Percentiles rank a stretch among this genome's conserved stretches.
phyloP scores from a whole-genome alignment of 1,140 invertebrate genomes.

The Macrocentrus cingulum region DNA sequence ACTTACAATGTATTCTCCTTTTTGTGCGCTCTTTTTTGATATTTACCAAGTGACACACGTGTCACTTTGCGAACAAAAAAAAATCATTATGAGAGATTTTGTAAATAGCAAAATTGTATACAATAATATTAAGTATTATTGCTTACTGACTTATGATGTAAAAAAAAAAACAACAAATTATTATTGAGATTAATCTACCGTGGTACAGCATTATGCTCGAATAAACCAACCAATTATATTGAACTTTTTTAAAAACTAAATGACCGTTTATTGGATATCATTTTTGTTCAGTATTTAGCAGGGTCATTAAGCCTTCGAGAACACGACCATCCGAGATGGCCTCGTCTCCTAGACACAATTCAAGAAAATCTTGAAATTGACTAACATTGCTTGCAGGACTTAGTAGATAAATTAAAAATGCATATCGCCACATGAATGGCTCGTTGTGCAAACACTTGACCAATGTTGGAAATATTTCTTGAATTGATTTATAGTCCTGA shows the following conservation, averaged over 20 bases:
- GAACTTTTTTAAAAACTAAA: neutral
- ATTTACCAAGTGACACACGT: slow-evolving; percentile 2
- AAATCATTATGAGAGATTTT: slow-evolving; percentile 20
- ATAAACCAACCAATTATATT: neutral
- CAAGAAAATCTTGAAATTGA: slow-evolving; percentile 22
- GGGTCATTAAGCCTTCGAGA: slow-evolving; percentile 14
- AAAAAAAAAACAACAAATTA: too few species aligned
- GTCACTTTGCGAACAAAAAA: neutral
- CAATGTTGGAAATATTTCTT: slow-evolving; percentile 15
- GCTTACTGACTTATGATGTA: neutral
- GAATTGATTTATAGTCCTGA: slow-evolving; percentile 16
- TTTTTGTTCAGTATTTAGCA: neutral
- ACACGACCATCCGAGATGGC: neutral
- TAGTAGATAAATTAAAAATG: slow-evolving; percentile 10
- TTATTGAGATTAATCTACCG: neutral
- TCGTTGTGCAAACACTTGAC: slow-evolving; percentile 12
- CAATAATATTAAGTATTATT: slow-evolving; percentile 4
- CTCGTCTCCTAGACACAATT: slow-evolving; percentile 18
- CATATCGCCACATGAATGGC: slow-evolving; percentile 21
- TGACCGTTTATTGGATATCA: neutral
- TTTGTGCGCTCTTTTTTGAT: too few species aligned
- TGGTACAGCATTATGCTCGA: neutral
- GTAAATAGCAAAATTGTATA: slow-evolving; percentile 39
- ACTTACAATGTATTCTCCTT: too few species aligned
- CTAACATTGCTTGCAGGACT: slow-evolving; percentile 13